Conservation (phyloP, 2,888 invertebrate species). For the Melinaea marsaeus region DNA sequence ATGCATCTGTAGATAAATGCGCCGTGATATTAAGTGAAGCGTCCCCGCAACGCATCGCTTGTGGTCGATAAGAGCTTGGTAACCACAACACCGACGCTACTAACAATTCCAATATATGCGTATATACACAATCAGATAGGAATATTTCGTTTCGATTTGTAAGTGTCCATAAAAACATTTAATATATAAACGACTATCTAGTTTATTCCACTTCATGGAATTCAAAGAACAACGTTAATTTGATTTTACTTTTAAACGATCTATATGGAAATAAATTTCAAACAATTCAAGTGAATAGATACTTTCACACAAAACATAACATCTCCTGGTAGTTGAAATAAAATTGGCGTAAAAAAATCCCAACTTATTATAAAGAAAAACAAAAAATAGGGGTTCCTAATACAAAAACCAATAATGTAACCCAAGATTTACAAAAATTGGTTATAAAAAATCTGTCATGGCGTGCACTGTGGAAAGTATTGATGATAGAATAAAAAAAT, state of each 20-base stretch:
- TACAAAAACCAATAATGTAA: too few species aligned
- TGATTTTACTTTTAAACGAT: not conserved
- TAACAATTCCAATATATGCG: constrained; percentile 42
- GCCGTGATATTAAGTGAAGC: constrained; percentile 26
- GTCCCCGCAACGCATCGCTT: constrained; percentile 47
- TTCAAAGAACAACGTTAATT: constrained; percentile 14
- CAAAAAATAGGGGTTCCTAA: too few species aligned
- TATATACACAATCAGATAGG: constrained; percentile 5
- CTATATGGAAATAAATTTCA: not conserved
- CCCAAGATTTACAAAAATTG: too few species aligned
- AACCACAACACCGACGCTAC: constrained; percentile 42
- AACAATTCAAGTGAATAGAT: not conserved
- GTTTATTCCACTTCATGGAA: constrained; percentile 18
- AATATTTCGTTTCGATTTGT: constrained; percentile 13
- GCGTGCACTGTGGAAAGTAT: too few species aligned
- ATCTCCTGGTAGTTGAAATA: not conserved
- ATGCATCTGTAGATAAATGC: constrained; percentile 24
- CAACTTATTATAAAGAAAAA: not conserved
- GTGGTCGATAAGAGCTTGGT: constrained; percentile 52
- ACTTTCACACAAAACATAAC: not conserved
- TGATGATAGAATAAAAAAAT: too few species aligned
- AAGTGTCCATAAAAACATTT: constrained; percentile 15
- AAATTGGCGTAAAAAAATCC: not conserved
- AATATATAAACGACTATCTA: constrained; percentile 18
- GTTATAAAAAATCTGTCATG: too few species aligned